A percentile compares a stretch with the other conserved stretches of the same genome.
These are phyloP conservation scores for Osmoderma eremita DNA, from an alignment of 2,888 invertebrate species.

Conservation along the genomic window DNA sequence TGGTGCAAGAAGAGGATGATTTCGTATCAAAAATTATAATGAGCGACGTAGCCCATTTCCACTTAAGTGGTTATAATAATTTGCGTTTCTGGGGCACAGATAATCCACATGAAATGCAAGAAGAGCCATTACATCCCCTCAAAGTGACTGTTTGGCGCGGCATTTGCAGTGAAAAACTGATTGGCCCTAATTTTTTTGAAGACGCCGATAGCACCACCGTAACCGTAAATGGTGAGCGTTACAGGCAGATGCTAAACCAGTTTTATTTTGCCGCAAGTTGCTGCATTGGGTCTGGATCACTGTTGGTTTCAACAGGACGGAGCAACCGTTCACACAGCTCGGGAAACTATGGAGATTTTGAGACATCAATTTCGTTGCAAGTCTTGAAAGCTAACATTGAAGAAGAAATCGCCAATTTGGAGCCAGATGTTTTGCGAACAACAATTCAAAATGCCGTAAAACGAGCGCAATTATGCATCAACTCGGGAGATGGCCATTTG, in stretches of 20 bases:
- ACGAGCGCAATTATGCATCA: too few species aligned
- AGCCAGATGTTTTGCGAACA: not conserved
- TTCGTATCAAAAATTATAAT: too few species aligned
- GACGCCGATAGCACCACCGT: conserved; percentile 56
- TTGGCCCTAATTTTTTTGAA: conserved; percentile 1
- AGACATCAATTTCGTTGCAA: too few species aligned
- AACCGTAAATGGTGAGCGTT: too few species aligned
- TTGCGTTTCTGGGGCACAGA: not conserved
- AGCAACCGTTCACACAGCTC: conserved; percentile 19
- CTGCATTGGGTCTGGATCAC: conserved; percentile 28
- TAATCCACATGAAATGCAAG: not conserved
- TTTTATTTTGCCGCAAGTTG: conserved; percentile 34
- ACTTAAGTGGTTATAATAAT: not conserved
- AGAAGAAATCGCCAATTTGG: conserved; percentile 3
- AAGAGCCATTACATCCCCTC: not conserved
- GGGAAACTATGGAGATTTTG: not conserved
- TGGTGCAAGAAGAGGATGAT: too few species aligned
- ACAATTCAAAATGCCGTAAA: too few species aligned
- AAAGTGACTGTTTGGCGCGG: too few species aligned
- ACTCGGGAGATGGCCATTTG: too few species aligned
- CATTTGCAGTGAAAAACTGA: not conserved
- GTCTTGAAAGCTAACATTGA: not conserved
- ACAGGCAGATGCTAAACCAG: conserved; percentile 24
- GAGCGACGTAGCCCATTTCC: too few species aligned
- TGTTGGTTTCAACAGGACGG: too few species aligned